These are phyloP conservation scores for Rhagologus leucostigma DNA, from an alignment of 2,113 vertebrate genomes.

Conservation along the genomic window DNA sequence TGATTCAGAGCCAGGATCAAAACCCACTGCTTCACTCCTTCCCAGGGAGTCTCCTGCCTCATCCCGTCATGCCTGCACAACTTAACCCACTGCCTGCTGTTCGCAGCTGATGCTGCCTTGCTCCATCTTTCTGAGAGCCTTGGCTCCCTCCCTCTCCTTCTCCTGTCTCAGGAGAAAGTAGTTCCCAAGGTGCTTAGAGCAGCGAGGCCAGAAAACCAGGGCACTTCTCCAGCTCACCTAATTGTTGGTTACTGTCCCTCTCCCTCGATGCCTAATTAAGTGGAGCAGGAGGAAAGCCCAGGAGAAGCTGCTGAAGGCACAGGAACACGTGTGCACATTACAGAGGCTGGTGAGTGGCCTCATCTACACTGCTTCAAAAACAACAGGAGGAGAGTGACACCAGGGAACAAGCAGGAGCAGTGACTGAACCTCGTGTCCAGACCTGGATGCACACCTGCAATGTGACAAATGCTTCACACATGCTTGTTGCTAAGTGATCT, in stretches of 20 bases:
- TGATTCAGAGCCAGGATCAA: not conserved
- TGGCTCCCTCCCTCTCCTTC: not conserved
- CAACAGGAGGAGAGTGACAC: not conserved
- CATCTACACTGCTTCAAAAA: not conserved
- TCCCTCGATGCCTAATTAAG: constrained; percentile 46
- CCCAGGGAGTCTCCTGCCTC: not conserved
- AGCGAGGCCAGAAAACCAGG: constrained; percentile 29
- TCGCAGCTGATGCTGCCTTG: not conserved
- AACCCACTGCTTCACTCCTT: not conserved
- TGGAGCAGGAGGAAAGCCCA: constrained; percentile 49
- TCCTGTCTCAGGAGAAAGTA: not conserved
- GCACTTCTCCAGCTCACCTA: constrained; percentile 44
- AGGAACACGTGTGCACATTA: not conserved
- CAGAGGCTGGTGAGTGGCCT: not conserved
- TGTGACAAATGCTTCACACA: not conserved
- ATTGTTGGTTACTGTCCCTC: constrained; percentile 47
- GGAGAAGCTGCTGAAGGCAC: constrained; percentile 33
- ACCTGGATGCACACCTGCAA: not conserved
- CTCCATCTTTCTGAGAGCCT: not conserved
- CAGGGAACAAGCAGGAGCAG: not conserved
- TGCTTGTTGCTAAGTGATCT: not conserved
- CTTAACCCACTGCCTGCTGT: not conserved
- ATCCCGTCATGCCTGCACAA: not conserved
- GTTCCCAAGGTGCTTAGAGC: not conserved
- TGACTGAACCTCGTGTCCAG: not conserved